Evolutionary conservation across 2,888 invertebrate genomes (phyloP).

Genomic region (Eledona agricola): DNA sequence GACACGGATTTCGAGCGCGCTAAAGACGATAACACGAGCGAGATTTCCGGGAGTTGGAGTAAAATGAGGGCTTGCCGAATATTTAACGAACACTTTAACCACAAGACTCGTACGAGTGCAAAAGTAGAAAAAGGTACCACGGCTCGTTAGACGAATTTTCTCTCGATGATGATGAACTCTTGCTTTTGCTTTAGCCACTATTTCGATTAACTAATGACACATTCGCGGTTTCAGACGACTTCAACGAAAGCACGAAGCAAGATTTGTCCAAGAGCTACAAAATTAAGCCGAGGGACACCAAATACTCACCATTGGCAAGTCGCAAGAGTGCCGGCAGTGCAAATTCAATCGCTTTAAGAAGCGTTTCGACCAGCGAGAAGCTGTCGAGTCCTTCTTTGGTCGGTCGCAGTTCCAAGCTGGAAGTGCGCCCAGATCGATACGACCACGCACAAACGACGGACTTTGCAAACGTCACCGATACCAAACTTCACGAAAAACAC

Average conservation of each 20-base stretch:
- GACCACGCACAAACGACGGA: conserved; percentile 33
- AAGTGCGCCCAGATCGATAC: conserved; percentile 8
- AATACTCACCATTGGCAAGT: conserved; percentile 15
- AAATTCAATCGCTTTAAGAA: conserved; percentile 45
- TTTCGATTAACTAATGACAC: no score
- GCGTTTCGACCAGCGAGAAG: conserved; percentile 44
- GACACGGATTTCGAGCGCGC: conserved; percentile 40
- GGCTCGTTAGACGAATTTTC: no score
- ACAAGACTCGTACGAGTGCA: conserved; percentile 50
- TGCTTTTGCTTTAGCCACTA: no score
- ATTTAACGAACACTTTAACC: conserved; percentile 42
- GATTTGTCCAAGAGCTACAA: conserved; percentile 10
- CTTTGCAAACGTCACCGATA: conserved; percentile 39
- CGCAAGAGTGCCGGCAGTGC: conserved; percentile 10
- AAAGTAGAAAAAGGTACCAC: conserved; percentile 61
- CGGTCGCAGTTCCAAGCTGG: conserved; percentile 39
- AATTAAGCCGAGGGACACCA: conserved; percentile 19
- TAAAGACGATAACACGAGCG: conserved; percentile 58
- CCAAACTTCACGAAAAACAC: conserved; percentile 40
- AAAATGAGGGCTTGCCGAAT: conserved; percentile 63
- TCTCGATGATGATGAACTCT: no score
- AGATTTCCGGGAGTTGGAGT: conserved; percentile 68
- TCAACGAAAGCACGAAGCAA: conserved; percentile 8
- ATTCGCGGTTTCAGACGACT: conserved; percentile 20
- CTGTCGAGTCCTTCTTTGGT: conserved; percentile 58